Conservation (phyloP, 2,888 invertebrate species). For the Megalurothrips usitatus region DNA sequence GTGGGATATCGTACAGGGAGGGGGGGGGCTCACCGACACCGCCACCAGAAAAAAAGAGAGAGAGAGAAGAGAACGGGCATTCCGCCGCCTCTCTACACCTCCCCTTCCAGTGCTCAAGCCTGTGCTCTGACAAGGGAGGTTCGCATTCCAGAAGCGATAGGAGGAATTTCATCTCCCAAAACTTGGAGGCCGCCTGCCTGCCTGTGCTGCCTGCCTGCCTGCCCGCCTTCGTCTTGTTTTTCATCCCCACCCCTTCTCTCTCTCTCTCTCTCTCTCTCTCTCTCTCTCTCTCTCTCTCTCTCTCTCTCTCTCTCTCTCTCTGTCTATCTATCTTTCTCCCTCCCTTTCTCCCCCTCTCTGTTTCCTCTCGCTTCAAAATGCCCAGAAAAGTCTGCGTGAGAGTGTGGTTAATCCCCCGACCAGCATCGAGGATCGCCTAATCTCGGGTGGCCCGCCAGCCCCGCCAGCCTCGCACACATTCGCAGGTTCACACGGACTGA, state of each 20-base stretch:
- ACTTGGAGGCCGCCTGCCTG: neutral
- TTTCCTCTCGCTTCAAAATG: neutral
- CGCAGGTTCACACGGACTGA: too few species aligned
- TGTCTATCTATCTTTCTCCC: too few species aligned
- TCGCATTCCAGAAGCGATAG: neutral
- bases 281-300: neutral
- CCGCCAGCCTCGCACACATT: too few species aligned
- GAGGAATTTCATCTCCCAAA: constrained; percentile 4
- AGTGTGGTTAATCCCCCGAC: neutral
- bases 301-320: constrained; percentile 1
- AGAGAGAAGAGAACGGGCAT: too few species aligned
- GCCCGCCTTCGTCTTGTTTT: too few species aligned
- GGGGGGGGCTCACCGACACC: neutral
- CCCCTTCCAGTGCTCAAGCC: neutral
- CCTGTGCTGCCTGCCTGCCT: too few species aligned
- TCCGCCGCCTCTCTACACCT: neutral
- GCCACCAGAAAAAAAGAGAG: too few species aligned
- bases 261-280: neutral
- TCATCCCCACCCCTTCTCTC: neutral
- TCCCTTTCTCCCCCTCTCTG: neutral
- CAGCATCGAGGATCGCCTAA: too few species aligned
- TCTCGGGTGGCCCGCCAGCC: too few species aligned
- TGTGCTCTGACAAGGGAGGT: neutral
- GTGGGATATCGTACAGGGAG: neutral
- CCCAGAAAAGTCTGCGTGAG: neutral